phyloP scores from a whole-genome alignment of 2,888 invertebrate genomes.

The Phytoseiulus persimilis region DNA sequence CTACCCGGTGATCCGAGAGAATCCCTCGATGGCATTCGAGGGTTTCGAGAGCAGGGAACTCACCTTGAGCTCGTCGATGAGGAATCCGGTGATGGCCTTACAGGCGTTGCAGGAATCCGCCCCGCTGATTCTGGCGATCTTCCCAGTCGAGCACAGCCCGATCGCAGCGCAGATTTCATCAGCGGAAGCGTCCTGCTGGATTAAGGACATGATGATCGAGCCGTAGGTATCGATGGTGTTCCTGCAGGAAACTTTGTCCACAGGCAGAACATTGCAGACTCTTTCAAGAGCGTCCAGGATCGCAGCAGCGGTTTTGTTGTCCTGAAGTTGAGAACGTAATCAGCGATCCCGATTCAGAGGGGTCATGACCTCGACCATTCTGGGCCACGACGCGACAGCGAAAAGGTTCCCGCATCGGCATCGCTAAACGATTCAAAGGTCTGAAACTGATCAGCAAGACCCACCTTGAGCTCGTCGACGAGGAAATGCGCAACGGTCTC shows the following conservation, averaged over 20 bases:
- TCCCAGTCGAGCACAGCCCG: neutral
- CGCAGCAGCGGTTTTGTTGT: neutral
- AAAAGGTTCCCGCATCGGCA: no score
- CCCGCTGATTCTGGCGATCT: no score
- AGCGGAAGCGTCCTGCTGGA: neutral
- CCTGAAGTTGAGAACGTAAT: neutral
- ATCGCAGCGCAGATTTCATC: conserved; percentile 7
- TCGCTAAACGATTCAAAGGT: no score
- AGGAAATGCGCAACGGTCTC: neutral
- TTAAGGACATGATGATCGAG: neutral
- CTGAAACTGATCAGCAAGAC: neutral
- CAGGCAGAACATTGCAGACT: neutral
- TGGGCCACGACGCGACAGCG: no score
- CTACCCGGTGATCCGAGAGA: no score
- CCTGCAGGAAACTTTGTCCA: neutral
- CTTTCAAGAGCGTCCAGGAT: neutral
- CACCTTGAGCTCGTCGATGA: conserved; percentile 14
- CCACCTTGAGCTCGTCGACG: conserved; percentile 32
- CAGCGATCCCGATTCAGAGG: neutral
- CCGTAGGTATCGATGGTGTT: neutral
- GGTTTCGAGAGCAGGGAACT: neutral
- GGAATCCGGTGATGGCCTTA: neutral
- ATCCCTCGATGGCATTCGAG: neutral
- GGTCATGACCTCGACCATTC: no score
- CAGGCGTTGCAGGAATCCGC: neutral